Conservation (phyloP, 64 coral and sea anemone species). For the Stylophora pistillata region DNA sequence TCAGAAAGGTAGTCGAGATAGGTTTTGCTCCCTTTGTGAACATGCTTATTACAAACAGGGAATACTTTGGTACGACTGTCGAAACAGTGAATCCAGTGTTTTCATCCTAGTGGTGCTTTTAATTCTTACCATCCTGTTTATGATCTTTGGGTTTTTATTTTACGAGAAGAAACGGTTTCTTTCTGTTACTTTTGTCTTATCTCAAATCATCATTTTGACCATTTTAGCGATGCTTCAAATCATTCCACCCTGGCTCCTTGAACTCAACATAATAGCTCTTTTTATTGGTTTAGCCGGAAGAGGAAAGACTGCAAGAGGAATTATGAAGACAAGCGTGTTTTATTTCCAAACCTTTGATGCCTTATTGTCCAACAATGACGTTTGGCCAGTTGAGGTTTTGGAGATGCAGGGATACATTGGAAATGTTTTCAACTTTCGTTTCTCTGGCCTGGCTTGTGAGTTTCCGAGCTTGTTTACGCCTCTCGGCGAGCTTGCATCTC, state of each 20-base stretch:
- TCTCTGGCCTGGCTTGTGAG: constrained; percentile 61
- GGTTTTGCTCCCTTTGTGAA: constrained; percentile 77
- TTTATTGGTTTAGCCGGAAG: constrained; percentile 69
- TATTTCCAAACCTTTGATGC: constrained; percentile 86
- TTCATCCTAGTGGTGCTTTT: constrained; percentile 21
- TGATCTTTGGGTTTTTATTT: background rate
- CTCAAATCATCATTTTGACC: constrained; percentile 63
- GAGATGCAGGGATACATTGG: constrained; percentile 50
- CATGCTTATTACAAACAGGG: constrained; percentile 64
- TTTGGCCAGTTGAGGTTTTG: constrained; percentile 54
- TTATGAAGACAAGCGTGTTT: constrained; percentile 73
- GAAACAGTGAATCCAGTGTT: constrained; percentile 21
- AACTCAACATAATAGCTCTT: constrained; percentile 56
- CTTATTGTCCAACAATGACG: constrained; percentile 58
- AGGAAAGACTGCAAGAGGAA: constrained; percentile 39
- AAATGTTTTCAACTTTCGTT: constrained; percentile 75
- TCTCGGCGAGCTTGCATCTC: constrained; percentile 45
- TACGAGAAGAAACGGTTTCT: constrained; percentile 23
- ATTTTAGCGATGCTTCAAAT: constrained; percentile 53
- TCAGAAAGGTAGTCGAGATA: constrained; percentile 46
- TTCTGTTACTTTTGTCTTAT: background rate
- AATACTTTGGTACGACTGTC: constrained; percentile 56
- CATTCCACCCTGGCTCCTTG: constrained; percentile 81
- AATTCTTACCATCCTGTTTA: background rate
- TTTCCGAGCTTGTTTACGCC: constrained; percentile 69